Evolutionary conservation across 2,888 invertebrate species (phyloP).

Genomic region (Tenthredo amoena): DNA sequence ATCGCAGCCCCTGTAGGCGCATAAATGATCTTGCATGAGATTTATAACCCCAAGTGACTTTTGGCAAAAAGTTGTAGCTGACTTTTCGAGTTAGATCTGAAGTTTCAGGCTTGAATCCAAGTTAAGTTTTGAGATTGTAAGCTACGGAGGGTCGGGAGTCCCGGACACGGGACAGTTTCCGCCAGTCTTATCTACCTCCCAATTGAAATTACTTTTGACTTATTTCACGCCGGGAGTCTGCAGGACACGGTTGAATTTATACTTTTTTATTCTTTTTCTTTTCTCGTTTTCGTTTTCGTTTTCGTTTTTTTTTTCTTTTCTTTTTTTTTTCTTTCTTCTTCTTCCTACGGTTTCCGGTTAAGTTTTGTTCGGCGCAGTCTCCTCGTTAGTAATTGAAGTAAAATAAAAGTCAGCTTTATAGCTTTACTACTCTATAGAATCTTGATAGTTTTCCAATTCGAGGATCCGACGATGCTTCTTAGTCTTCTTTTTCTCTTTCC

Average conservation of each 20-base stretch:
- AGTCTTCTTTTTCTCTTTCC: no score
- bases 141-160: background rate
- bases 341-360: background rate
- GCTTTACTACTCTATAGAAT: conserved; percentile 31
- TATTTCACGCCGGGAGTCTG: conserved; percentile 15
- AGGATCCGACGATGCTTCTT: conserved; percentile 14
- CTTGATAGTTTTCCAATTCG: conserved; percentile 46
- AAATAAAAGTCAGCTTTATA: conserved; percentile 26
- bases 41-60: background rate
- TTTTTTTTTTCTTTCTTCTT: background rate
- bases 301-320: background rate
- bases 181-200: conserved; percentile 39
- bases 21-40: background rate
- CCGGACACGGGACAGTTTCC: conserved; percentile 39
- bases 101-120: conserved; percentile 27
- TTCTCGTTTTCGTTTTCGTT: background rate
- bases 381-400: conserved; percentile 43
- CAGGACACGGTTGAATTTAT: conserved; percentile 25
- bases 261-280: background rate
- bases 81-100: conserved; percentile 24
- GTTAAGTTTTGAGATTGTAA: conserved; percentile 29
- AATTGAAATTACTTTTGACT: conserved; percentile 45
- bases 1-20: background rate
- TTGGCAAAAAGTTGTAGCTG: background rate
- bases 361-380: background rate